Conservation (phyloP, 2,797 vertebrate genomes). For the Acanthis flammea region DNA sequence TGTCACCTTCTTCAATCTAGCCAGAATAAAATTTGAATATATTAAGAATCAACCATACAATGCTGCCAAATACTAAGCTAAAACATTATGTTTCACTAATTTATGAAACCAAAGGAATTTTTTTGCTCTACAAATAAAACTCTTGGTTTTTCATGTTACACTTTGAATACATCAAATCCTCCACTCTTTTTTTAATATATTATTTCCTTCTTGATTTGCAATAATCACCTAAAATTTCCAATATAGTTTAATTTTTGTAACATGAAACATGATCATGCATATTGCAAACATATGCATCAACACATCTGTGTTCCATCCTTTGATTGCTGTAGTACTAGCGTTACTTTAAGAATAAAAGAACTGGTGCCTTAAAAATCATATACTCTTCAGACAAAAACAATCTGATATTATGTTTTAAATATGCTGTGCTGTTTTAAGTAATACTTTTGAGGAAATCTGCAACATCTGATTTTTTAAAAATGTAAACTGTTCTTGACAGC, state of each 20-base stretch:
- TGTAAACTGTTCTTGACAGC: not conserved
- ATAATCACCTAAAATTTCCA: not conserved
- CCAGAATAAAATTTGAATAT: constrained; percentile 67
- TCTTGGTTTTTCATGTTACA: not conserved
- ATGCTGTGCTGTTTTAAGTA: not conserved
- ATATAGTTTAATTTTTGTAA: not conserved
- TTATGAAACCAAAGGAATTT: not conserved
- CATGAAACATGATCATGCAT: not conserved
- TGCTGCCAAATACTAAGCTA: constrained; percentile 44
- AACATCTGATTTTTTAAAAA: not conserved
- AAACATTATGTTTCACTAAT: constrained; percentile 29
- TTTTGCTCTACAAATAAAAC: not conserved
- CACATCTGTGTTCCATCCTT: constrained; percentile 1
- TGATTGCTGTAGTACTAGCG: not conserved
- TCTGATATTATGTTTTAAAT: not conserved
- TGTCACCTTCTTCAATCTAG: constrained; percentile 36
- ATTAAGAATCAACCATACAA: constrained; percentile 14
- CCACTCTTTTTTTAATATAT: not conserved
- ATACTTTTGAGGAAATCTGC: not conserved
- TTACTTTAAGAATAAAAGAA: not conserved
- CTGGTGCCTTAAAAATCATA: not conserved
- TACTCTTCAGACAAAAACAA: not conserved
- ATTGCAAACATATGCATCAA: not conserved
- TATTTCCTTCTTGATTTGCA: not conserved
- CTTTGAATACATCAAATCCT: not conserved